Percentiles rank a stretch among this genome's conserved stretches.
These are phyloP conservation scores for Dinomys branickii DNA, from an alignment of 2,113 vertebrate genomes.

Conservation along the genomic window DNA sequence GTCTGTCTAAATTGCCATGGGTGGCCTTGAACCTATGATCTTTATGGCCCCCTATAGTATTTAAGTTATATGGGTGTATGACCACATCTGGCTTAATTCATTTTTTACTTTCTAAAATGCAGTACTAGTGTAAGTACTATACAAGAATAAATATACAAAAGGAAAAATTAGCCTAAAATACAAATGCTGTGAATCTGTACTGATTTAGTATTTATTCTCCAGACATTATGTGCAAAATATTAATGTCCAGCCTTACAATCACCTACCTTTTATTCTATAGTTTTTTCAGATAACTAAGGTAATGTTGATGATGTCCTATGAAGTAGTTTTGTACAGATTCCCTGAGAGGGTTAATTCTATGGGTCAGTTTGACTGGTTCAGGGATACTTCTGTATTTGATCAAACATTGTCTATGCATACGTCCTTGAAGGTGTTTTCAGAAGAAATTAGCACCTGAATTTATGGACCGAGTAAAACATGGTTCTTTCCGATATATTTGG, in stretches of 20 bases:
- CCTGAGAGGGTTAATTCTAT: not conserved
- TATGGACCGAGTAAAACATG: not conserved
- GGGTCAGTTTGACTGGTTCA: not conserved
- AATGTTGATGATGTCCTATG: not conserved
- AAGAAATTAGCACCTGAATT: not conserved
- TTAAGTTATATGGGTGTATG: not conserved
- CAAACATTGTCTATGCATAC: not conserved
- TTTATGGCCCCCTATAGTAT: not conserved
- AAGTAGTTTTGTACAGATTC: not conserved
- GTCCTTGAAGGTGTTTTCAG: not conserved
- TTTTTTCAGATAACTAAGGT: not conserved
- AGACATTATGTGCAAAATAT: not conserved
- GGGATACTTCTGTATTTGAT: not conserved
- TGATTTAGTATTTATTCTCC: not conserved
- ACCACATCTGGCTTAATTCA: not conserved
- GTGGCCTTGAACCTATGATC: not conserved
- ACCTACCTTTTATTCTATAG: not conserved
- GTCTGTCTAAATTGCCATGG: not conserved
- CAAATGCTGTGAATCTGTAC: not conserved
- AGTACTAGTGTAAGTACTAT: not conserved
- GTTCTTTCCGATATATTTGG: no score
- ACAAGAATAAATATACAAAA: not conserved
- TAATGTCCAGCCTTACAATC: not conserved
- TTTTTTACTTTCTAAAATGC: not conserved
- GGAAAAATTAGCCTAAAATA: not conserved